Evolutionary conservation across 2,797 vertebrate genomes (phyloP), one percentile per base, ranked within the genome.

Genomic region (Siniperca undulata): DNA sequence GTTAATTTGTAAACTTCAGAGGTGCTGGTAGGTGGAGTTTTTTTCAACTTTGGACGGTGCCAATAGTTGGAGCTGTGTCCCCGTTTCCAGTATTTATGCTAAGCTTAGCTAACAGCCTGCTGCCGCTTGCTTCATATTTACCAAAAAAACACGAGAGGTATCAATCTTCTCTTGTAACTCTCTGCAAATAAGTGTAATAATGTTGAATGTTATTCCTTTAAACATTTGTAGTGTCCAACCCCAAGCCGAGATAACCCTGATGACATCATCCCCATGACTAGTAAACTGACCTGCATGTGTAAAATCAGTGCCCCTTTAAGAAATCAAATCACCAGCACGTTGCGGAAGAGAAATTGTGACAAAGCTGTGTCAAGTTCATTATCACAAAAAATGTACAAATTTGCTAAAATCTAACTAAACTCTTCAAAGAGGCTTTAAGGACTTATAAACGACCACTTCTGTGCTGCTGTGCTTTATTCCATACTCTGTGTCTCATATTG

Each of bases 401-500:
- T n/a, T 58, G 30, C 59, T 69, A 0, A 38, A 64, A 52, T 13
- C 5, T 24, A 22, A 30, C 46, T 2, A 34, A 48, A 30, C 7
- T 36, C 34, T 36, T n/a, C 19, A 64, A 48, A 4, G 14, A 38
- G 40, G 8, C 6, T 71, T 55, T 60, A 27, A 67, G 53, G 34
- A 80, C 24, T 58, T 61, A 53, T 56, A 48, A 86, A 73, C 27
- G 14, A 71, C 73, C 22, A 17, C 75, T 79, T 84, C 78, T 83
- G 79, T 86, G 74, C 72, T 66, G 81, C 74, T 87, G 64, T 74
- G 85, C 74, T 79, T 78, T 60, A 79, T 62, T 59, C 22, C 20
- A 20, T 61, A 38, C 46, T 75, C 46, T 74, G 50, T 78, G 60
- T 82, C 70, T 82, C 50, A 44, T 74, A 36, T 24, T 20, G 67